Base-by-base conservation (phyloP, 2,888 invertebrate genomes). In the Idaea aversata region DNA sequence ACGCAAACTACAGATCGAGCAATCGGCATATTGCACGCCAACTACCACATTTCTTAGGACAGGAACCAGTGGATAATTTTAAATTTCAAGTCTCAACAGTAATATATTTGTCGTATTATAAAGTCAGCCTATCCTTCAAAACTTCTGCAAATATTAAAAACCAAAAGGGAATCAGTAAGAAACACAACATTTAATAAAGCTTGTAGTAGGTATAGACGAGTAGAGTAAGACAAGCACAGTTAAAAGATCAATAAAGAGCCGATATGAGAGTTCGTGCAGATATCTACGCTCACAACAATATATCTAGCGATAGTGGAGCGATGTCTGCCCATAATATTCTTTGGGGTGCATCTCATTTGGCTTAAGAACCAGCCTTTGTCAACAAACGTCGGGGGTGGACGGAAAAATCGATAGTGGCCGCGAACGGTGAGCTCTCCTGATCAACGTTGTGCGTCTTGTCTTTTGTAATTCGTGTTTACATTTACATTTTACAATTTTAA, bases 301-400 rank as follows among this genome's bases (percentile, higher is more conserved):
- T 83, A 83, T 81, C 82, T 81, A 81, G 81, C 84, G 88, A 88
- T 88, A 88, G 88, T 88, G 91, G 84, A 88, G 84, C 91, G 87
- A 91, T 91, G 92, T 91, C 92, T 91, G 92, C 88, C 92, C 91
- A 90, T 93, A 93, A 93, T 93, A 93, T 93, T 91, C 91, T 93
- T 92, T 91, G 87, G 92, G 92, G 92, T 93, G 92, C 92, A 93
- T 93, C 93, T 93, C 92, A 93, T 93, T 93, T 92, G 89, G 90
- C 88, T 88, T 91, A 92, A 92, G 93, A 92, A 92, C 92, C 89
- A 88, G 90, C 91, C 93, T 92, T 91, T 93, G 92, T 93, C 92
- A 93, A 93, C 92, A 92, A 88, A 87, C 47, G 84, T 87, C 87
- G 87, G 91, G 91, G 92, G 88, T 80, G 88, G 85, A 80, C 80